phyloP scores from a whole-genome alignment of 2,797 vertebrate species.

The Rhinatrema bivittatum region DNA sequence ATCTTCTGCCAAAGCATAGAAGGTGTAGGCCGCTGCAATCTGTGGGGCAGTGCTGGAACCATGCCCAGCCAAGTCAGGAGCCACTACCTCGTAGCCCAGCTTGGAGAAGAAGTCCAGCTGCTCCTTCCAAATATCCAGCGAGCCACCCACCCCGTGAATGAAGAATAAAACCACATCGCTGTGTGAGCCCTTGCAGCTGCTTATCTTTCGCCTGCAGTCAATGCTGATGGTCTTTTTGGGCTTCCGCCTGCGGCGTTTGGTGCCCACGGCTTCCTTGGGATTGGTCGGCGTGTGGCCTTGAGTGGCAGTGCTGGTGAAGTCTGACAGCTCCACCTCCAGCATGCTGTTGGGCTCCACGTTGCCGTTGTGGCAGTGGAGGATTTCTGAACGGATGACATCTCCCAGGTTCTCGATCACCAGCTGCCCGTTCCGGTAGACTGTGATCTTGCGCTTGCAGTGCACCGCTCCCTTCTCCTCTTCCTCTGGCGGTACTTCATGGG shows the following conservation, averaged over 20 bases:
- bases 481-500: not conserved
- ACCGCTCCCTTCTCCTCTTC: conserved; percentile 48
- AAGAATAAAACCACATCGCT: conserved; percentile 88
- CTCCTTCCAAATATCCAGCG: conserved; percentile 92
- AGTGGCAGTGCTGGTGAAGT: conserved; percentile 40
- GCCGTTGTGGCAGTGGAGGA: conserved; percentile 74
- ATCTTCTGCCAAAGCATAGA: conserved; percentile 91
- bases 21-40: conserved; percentile 88
- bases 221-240: conserved; percentile 83
- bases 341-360: conserved; percentile 68
- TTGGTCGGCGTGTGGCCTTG: conserved; percentile 42
- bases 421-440: conserved; percentile 86
- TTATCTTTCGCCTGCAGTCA: conserved; percentile 80
- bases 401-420: conserved; percentile 92
- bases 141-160: conserved; percentile 89
- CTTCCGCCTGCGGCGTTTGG: conserved; percentile 60
- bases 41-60: conserved; percentile 83
- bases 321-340: conserved; percentile 76
- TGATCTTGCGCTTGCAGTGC: conserved; percentile 88
- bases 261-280: conserved; percentile 30
- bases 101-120: conserved; percentile 89
- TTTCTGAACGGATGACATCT: conserved; percentile 73
- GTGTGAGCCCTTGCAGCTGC: conserved; percentile 86
- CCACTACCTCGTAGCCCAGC: conserved; percentile 90
- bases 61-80: conserved; percentile 84